Evolutionary conservation across 2,113 vertebrate species (phyloP), one percentile per base, ranked within the genome.

Genomic region (Girardinichthys multiradiatus): DNA sequence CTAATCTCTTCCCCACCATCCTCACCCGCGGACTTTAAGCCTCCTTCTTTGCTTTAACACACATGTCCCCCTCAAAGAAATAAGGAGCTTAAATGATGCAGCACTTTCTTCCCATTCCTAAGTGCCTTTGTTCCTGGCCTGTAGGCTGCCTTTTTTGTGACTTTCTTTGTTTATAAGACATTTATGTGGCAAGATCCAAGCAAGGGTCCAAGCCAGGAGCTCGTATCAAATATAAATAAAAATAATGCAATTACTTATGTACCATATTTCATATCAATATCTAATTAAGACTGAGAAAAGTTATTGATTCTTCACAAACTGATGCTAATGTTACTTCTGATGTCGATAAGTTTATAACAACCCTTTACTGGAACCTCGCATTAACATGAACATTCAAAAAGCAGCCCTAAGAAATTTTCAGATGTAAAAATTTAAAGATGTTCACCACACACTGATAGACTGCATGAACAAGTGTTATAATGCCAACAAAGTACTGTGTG

Each of bases 81-180:
- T 80, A 82, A 87, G 81, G 48, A 82, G 86, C 86, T 90, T 86
- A 86, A 64, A 85, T 91, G 85, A 91, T 69, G 57, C 80, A 81
- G 87, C 84, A 68, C 10, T 70, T 51, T 57, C 86, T 54, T 68
- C 17, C 37, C 4, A 39, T 12, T 19, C 29, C 31, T 21, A 59
- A 57, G 29, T 27, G 37, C 59, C 65, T n/a, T 12, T 4, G 27
- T 26, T 77, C 35, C 54, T 27, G 29, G 54, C 15, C 42, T 74
- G 60, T n/a, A 60, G 48, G 39, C 37, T 60, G 48, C 33, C 60
- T 62, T 14, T 26, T 35, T 68, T 63, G 35, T 45, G 15, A 5
- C 2, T 59, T 59, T 59, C 5, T 59, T 29, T 29, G 24, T 59
- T 33, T 63, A 24, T 35, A n/a, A 24, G 11, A 37, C 26, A n/a